phyloP scores from a whole-genome alignment of 2,113 vertebrate genomes.

The Toxostoma redivivum region DNA sequence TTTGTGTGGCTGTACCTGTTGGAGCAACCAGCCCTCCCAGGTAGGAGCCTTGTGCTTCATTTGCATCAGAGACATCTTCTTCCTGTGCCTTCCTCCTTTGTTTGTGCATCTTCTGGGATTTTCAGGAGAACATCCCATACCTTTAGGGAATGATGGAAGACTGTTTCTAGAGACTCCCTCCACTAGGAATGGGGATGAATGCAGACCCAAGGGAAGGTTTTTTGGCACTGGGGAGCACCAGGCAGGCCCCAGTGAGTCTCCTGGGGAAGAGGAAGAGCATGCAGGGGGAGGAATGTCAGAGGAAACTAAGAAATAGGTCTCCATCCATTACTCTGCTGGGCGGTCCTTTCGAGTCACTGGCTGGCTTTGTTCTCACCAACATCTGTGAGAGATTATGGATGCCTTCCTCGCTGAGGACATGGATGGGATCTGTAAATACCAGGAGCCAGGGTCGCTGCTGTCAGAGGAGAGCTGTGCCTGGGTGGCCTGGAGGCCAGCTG shows the following conservation, averaged over 20 bases:
- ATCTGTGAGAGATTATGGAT: constrained; percentile 67
- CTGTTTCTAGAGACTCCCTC: neutral
- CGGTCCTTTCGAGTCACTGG: constrained; percentile 21
- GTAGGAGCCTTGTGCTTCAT: fast-evolving
- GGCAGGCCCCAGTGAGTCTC: neutral
- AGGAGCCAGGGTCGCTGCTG: neutral
- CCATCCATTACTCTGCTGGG: constrained; percentile 25
- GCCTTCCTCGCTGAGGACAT: neutral
- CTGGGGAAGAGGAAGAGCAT: neutral
- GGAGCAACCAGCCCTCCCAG: neutral
- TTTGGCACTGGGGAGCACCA: neutral
- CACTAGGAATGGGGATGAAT: fast-evolving
- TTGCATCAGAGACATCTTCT: neutral
- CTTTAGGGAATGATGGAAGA: neutral
- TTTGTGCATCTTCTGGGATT: neutral
- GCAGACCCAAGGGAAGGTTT: neutral
- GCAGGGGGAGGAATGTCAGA: constrained; percentile 23
- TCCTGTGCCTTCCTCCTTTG: neutral
- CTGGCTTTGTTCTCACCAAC: constrained; percentile 62
- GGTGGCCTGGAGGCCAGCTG: constrained; percentile 30
- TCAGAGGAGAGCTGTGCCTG: constrained; percentile 45
- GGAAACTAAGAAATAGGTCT: neutral
- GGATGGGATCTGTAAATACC: constrained; percentile 50
- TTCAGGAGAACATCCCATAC: neutral
- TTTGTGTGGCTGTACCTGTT: neutral